phyloP scores from a whole-genome alignment of 1,140 invertebrate genomes.

The Drosophila busckii region DNA sequence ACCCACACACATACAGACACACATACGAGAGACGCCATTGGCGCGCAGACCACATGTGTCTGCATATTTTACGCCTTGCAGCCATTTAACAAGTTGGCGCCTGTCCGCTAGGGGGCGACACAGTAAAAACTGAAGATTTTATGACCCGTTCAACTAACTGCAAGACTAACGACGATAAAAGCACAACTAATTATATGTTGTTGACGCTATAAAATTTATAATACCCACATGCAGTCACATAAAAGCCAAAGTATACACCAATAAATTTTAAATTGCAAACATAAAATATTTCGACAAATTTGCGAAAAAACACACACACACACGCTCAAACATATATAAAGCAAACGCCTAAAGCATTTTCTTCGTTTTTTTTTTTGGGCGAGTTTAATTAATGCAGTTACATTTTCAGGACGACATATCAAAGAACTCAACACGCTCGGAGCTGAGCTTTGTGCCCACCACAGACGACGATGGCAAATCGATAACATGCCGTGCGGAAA shows the following conservation, averaged over 20 bases:
- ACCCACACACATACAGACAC: neutral
- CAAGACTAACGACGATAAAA: slow-evolving; percentile 30
- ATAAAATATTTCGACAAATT: slow-evolving; percentile 76
- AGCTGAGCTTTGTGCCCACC: slow-evolving; percentile 89
- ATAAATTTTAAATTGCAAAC: slow-evolving; percentile 77
- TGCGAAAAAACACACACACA: slow-evolving; percentile 31
- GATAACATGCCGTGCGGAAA: slow-evolving; percentile 91
- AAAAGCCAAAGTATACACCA: slow-evolving; percentile 53
- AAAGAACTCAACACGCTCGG: slow-evolving; percentile 89
- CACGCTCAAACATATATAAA: slow-evolving; percentile 22
- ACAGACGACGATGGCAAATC: slow-evolving; percentile 92
- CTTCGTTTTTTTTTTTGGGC: slow-evolving; percentile 10
- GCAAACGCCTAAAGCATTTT: slow-evolving; percentile 19
- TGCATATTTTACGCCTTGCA: slow-evolving; percentile 38
- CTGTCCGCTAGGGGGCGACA: slow-evolving; percentile 22
- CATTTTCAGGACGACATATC: slow-evolving; percentile 86
- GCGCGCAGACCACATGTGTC: slow-evolving; percentile 19
- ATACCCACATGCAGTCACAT: slow-evolving; percentile 60
- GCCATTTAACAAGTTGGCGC: slow-evolving; percentile 38
- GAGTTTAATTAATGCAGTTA: slow-evolving; percentile 73
- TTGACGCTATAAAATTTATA: slow-evolving; percentile 65
- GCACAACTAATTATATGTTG: slow-evolving; percentile 67
- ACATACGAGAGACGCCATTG: neutral
- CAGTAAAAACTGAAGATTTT: slow-evolving; percentile 44
- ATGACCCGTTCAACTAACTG: slow-evolving; percentile 52